Base-by-base conservation (phyloP, 2,113 vertebrate species). In the Cisticola juncidis region DNA sequence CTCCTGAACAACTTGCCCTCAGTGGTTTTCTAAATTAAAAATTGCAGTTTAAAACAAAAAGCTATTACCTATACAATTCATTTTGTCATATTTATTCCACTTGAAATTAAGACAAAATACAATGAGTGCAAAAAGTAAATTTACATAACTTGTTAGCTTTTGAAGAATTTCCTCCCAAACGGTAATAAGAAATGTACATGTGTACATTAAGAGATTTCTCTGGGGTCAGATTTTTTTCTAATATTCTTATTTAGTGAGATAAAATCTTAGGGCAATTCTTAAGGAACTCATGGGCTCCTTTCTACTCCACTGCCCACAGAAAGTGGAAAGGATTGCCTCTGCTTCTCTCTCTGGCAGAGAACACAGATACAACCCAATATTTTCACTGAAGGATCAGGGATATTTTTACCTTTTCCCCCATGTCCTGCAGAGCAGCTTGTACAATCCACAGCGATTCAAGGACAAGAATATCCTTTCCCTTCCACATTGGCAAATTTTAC, bases 51-150 rank as follows among this genome's bases (percentile, higher is more conserved):
- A 56, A 74, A 62, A 3, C 20, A 40, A 56, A 56, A 48, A 61
- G 6, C 17, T n/a, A 16, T 8, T 69, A 28, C 3, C 15, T 44
- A 8, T 53, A 4, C 4, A 64, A 45, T 88, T 78, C 0, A 4
- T 38, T 81, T 86, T 64, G 29, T 86, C 33, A 9, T 20, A 31
- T 33, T 76, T 2, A 1, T 60, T 89, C 12, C 5, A 23, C 50
- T 61, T 80, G 53, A 76, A 80, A 70, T 33, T 8, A 82, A 31
- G 38, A 66, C 6, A 14, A 82, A 76, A 70, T 45, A 33, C 3
- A 29, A 35, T 28, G 9, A 54, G 29, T 81, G 38, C 3, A 33
- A 53, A 60, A 79, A 65, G 28, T 3, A 36, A 17, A 28, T 64
- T 36, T 78, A 21, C 4, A 0, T n/a, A 64, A 48, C 23, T 57